Base-by-base conservation (phyloP, 2,888 invertebrate genomes). In the Tryphoninae sp. region DNA sequence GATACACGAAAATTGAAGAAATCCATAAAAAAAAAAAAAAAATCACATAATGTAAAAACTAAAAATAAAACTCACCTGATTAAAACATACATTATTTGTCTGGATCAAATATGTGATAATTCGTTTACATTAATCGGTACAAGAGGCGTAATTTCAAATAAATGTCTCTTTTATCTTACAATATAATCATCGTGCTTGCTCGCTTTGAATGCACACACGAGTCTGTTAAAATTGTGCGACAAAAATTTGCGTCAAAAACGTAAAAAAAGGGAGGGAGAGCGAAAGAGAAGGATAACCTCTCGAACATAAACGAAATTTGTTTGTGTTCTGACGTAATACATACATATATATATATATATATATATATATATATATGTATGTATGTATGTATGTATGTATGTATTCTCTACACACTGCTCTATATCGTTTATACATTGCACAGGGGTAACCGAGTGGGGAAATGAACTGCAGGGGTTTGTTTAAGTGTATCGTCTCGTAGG, bases 401-500 rank as follows among this genome's bases (percentile, higher is more conserved):
- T 19, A 19, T 19, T 45, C 45, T 45, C 11, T 45, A 45, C 13
- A 45, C 45, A 13, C 13, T 45, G 2, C 7, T 19, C 16, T 4
- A 1, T 74, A 55, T 67, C 67, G 69, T 69, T 69, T 80, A 68
- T 80, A 75, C 53, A 23, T 53, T 59, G 40, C 49, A 45, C 33
- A 4, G 33, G 65, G 58, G 55, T 26, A 7, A 22, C 1, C n/a
- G 42, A 8, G 40, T 33, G 58, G 55, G 3, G n/a, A 11, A n/a
- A 11, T 2, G 19, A 53, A 11, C 33, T 75, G 59, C 23, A 45
- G n/a, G 45, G 49, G 74, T 51, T 13, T 51, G 13, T 68, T 73
- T 73, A 55, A 73, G 62, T 53, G 49, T 74, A 13, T 62, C 51
- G 73, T 71, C 40, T 58, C 58, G 53, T 75, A 69, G 69, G 69